Evolutionary conservation across 2,888 invertebrate genomes (phyloP).

Genomic region (Pharmacophagus antenor): DNA sequence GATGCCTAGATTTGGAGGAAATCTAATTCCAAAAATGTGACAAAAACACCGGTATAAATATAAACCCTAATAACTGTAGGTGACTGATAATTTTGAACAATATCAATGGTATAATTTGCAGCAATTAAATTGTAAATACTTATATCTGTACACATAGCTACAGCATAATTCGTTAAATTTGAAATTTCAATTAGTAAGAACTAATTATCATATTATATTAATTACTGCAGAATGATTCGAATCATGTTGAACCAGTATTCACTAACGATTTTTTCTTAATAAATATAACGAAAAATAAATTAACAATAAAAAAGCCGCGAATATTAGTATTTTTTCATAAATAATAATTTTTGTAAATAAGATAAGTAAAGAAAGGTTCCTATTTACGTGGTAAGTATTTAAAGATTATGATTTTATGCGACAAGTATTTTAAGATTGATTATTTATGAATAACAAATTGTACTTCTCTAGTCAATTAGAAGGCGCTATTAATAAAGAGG

Average conservation of each 20-base stretch:
- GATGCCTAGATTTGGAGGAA: conserved; percentile 54
- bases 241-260: neutral
- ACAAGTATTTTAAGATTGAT: conserved; percentile 50
- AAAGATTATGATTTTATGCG: conserved; percentile 29
- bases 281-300: neutral
- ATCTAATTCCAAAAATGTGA: conserved; percentile 57
- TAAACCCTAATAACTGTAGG: too few relatives aligned
- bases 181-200: too few relatives aligned
- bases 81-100: neutral
- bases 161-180: neutral
- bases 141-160: neutral
- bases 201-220: too few relatives aligned
- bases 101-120: neutral
- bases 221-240: neutral
- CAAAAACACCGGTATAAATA: too few relatives aligned
- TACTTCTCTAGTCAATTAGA: conserved; percentile 70
- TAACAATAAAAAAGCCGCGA: neutral
- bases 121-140: neutral
- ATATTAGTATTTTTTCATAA: neutral
- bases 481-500: conserved; percentile 67
- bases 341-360: conserved; percentile 42
- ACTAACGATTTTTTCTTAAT: neutral
- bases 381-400: conserved; percentile 41
- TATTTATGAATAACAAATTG: conserved; percentile 57
- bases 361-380: conserved; percentile 50